These are phyloP conservation scores for Hydrolagus affinis DNA, from an alignment of 2,113 vertebrate genomes.

Conservation along the genomic window DNA sequence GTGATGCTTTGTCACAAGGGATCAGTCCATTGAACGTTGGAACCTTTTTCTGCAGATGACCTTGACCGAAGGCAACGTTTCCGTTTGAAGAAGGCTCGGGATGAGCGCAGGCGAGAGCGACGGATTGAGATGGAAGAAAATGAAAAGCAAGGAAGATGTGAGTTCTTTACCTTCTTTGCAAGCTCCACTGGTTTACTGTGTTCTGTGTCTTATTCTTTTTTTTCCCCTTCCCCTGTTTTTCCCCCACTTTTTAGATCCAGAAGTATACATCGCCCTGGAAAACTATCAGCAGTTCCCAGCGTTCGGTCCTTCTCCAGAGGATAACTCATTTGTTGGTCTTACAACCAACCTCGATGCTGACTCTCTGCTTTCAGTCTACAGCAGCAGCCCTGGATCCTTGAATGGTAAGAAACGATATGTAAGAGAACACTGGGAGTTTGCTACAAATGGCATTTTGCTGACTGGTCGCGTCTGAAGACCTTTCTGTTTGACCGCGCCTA, in stretches of 20 bases:
- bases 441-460: too few species aligned
- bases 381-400: slow-evolving; percentile 52
- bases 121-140: slow-evolving; percentile 96
- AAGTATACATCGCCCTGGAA: slow-evolving; percentile 92
- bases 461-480: too few species aligned
- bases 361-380: slow-evolving; percentile 39
- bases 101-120: slow-evolving; percentile 83
- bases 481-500: too few species aligned
- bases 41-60: slow-evolving; percentile 61
- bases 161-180: slow-evolving; percentile 42
- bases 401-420: slow-evolving; percentile 48
- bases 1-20: background rate
- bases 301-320: slow-evolving; percentile 62
- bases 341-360: slow-evolving; percentile 56
- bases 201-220: too few species aligned
- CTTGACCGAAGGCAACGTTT: slow-evolving; percentile 83
- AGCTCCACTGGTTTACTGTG: background rate
- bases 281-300: slow-evolving; percentile 95
- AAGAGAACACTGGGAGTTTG: background rate
- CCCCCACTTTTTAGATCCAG: slow-evolving; percentile 66
- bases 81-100: slow-evolving; percentile 86
- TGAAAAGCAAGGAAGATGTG: slow-evolving; percentile 92
- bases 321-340: slow-evolving; percentile 36
- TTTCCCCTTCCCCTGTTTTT: background rate
- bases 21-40: background rate